Percentiles rank a stretch among this genome's conserved stretches.
phyloP scores from a whole-genome alignment of 2,888 invertebrate species.

The Heliconius ethilla region DNA sequence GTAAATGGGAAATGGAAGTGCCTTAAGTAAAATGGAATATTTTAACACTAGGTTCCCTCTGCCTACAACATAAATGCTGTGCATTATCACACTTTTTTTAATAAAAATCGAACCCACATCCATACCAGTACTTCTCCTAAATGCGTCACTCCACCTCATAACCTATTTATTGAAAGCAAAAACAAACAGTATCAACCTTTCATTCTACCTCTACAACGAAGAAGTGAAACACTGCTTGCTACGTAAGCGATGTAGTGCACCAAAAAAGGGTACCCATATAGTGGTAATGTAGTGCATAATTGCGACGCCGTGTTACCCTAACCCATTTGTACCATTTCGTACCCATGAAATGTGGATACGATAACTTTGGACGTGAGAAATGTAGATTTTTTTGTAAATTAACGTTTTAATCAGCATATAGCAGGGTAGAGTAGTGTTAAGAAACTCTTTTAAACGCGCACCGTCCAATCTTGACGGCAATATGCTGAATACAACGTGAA shows the following conservation, averaged over 20 bases:
- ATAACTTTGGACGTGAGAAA: constrained; percentile 49
- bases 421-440: too few species aligned
- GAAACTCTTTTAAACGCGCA: too few species aligned
- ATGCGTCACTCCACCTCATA: neutral
- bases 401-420: neutral
- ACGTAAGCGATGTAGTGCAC: constrained; percentile 28
- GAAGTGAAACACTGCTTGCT: neutral
- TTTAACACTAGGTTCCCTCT: too few species aligned
- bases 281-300: constrained; percentile 58
- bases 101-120: neutral
- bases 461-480: too few species aligned
- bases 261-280: constrained; percentile 37
- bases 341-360: constrained; percentile 60
- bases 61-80: too few species aligned
- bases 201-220: constrained; percentile 3
- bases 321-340: constrained; percentile 78
- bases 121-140: neutral
- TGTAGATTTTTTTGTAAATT: neutral
- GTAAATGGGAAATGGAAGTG: too few species aligned
- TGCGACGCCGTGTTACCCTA: constrained; percentile 66
- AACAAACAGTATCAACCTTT: neutral
- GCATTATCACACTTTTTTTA: too few species aligned
- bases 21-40: too few species aligned
- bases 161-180: neutral
- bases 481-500: too few species aligned